Evolutionary conservation across 2,888 invertebrate species (phyloP).

Genomic region (Branchinecta sandiegonensis): DNA sequence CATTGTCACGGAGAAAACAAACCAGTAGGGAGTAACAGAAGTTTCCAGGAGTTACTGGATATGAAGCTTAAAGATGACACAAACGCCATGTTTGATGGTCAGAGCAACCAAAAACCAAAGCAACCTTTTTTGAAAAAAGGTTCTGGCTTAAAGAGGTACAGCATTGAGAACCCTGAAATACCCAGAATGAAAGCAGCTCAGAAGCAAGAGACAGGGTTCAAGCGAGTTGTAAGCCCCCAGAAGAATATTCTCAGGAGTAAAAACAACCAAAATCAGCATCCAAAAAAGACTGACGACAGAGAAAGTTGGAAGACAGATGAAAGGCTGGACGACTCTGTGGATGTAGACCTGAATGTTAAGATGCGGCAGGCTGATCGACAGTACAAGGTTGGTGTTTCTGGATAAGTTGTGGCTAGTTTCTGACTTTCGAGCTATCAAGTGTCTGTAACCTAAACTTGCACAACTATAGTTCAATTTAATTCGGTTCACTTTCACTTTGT

Average conservation of each 20-base stretch:
- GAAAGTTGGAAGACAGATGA: neutral
- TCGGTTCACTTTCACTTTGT: no score
- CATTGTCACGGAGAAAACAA: neutral
- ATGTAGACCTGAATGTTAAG: neutral
- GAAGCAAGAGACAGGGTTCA: neutral
- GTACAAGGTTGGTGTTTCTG: neutral
- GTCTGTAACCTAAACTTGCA: no score
- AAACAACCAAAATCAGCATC: neutral
- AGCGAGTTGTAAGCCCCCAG: neutral
- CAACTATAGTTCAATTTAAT: no score
- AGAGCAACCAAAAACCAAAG: neutral
- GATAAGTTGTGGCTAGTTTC: neutral
- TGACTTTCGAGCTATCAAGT: no score
- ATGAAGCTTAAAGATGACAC: neutral
- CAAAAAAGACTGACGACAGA: neutral
- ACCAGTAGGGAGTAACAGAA: neutral
- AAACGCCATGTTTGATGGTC: neutral
- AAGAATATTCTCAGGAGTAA: neutral
- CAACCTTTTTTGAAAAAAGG: neutral
- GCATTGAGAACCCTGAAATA: neutral
- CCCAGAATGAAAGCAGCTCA: neutral
- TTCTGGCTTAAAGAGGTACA: neutral
- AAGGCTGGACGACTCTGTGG: neutral
- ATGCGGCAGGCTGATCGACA: constrained; percentile 1
- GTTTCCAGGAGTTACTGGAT: neutral